Evolutionary conservation across 2,797 vertebrate genomes (phyloP).

Genomic region (Paedocypris micromegethes): DNA sequence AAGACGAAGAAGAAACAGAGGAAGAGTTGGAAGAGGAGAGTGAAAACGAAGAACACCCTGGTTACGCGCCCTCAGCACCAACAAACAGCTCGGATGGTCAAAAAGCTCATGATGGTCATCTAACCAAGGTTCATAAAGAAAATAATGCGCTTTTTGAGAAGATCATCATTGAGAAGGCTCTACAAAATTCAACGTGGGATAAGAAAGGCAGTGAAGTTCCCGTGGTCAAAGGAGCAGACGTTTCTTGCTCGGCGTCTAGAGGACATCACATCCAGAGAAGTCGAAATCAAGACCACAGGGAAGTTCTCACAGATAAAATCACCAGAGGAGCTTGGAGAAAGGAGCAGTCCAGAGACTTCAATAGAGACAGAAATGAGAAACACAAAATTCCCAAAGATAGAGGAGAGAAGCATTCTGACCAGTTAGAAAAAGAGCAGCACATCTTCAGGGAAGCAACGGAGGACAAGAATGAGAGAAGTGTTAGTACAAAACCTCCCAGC

Average conservation of each 20-base stretch:
- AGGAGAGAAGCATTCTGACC: conserved; percentile 4
- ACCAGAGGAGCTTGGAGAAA: conserved; percentile 31
- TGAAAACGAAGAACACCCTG: conserved; percentile 45
- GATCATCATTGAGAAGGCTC: too few relatives aligned
- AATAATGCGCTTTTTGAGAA: too few relatives aligned
- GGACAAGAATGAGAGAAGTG: conserved; percentile 46
- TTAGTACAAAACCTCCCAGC: conserved; percentile 33
- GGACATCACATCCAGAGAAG: conserved; percentile 27
- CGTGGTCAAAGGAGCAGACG: conserved; percentile 6
- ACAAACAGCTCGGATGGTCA: too few relatives aligned
- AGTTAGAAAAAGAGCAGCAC: conserved; percentile 2
- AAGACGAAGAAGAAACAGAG: conserved; percentile 50
- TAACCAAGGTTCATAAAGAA: too few relatives aligned
- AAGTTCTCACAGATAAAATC: conserved; percentile 4
- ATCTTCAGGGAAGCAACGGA: not conserved
- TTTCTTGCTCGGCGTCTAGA: conserved; percentile 4
- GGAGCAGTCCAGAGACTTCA: conserved; percentile 13
- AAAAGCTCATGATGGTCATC: too few relatives aligned
- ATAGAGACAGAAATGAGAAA: conserved; percentile 19
- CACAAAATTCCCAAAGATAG: conserved; percentile 20
- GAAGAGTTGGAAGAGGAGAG: conserved; percentile 49
- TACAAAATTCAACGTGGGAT: conserved; percentile 36
- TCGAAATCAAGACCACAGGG: conserved; percentile 4
- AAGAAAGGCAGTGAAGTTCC: conserved; percentile 38
- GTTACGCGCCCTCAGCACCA: not conserved